A percentile compares a stretch with the other conserved stretches of the same genome.
These are phyloP conservation scores for Patagioenas fasciata DNA, from an alignment of 2,113 vertebrate genomes.

Conservation along the genomic window DNA sequence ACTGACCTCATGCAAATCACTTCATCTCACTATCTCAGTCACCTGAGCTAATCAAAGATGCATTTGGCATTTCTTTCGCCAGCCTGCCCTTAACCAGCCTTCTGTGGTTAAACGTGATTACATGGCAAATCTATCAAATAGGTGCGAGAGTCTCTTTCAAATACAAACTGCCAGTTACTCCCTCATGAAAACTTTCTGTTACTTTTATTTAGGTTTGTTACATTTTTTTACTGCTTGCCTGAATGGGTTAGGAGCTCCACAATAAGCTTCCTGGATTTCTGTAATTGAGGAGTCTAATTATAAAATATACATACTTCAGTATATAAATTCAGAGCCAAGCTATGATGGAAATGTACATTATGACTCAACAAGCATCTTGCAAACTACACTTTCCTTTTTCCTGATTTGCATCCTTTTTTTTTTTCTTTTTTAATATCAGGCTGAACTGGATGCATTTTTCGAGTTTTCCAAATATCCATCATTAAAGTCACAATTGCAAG, in stretches of 20 bases:
- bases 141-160: neutral
- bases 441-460: fast-evolving
- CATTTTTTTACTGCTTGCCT: neutral
- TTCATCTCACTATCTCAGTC: neutral
- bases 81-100: neutral
- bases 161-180: neutral
- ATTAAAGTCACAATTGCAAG: neutral
- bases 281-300: fast-evolving
- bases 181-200: neutral
- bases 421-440: fast-evolving
- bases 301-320: neutral
- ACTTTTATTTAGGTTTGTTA: neutral
- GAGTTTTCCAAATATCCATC: neutral
- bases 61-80: neutral
- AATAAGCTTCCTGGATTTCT: neutral
- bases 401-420: fast-evolving
- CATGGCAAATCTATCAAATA: neutral
- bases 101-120: neutral
- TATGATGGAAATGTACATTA: neutral
- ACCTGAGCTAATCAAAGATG: neutral
- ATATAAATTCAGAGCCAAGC: neutral
- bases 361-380: neutral
- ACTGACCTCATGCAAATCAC: slow-evolving; percentile 34
- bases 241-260: neutral
- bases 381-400: neutral